Evolutionary conservation across 2,113 vertebrate species (phyloP), one percentile per base, ranked within the genome.

Genomic region (Pseudorasbora parva): DNA sequence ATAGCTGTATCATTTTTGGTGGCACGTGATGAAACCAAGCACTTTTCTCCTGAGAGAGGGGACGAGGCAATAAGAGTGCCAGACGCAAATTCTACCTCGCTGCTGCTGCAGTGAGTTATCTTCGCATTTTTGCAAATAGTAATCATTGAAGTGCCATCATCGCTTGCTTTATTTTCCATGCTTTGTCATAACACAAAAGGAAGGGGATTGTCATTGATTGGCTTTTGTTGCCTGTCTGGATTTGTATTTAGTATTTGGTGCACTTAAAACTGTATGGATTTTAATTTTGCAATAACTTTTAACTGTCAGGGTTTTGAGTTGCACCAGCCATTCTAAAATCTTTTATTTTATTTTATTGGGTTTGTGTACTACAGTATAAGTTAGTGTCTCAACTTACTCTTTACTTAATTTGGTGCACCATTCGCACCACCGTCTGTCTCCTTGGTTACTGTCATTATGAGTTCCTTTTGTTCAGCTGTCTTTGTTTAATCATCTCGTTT

Each of bases 181-280:
- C 47, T 69, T 74, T 82, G 56, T 49, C 41, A 30, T 19, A 8
- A 60, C 56, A 82, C 25, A 49, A 75, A 82, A 74, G 12, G 25
- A 43, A 27, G 4, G 11, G n/a, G 41, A 60, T 27, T 82, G 71
- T 47, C 71, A 82, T 23, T 82, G 81, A 82, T 75, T 75, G 23
- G 54, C 41, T 30, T 74, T 82, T 73, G 68, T 82, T 82, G 37
- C 14, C 41, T 7, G 41, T 74, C n/a, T 74, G 47, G 37, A 78
- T 60, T 19, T 45, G 45, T n/a, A 78, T 33, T 33, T 45, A 62
- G 14, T 11, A 21, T 62, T 78, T n/a, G 30, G 74, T 21, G 19
- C 45, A 37, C 33, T 62, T 78, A 11, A 45, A 45, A 78, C 8
- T 62, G n/a, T 45, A 25, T 62, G 37, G 15, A 43, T 57, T 62